Evolutionary conservation across 2,797 vertebrate genomes (phyloP).

Genomic region (Simalia tracyae): DNA sequence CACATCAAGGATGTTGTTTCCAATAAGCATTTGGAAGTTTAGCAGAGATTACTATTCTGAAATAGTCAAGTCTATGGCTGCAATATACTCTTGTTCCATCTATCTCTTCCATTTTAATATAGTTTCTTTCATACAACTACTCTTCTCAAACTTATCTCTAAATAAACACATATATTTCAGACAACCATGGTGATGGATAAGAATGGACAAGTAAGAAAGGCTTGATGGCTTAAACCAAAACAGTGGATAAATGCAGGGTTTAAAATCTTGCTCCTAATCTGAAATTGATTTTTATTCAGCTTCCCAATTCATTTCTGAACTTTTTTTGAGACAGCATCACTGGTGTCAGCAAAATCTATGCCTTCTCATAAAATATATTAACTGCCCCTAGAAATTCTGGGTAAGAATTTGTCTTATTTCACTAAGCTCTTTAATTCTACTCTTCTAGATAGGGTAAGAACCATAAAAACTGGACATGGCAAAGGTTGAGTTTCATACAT

Average conservation of each 20-base stretch:
- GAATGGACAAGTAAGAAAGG: background rate
- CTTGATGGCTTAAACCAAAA: background rate
- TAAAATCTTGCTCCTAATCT: background rate
- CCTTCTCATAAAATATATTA: background rate
- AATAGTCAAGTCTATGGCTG: background rate
- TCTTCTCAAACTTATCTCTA: background rate
- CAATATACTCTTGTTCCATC: background rate
- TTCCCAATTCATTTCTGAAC: background rate
- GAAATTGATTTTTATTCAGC: background rate
- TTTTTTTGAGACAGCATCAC: background rate
- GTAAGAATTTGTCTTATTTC: background rate
- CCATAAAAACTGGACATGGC: background rate
- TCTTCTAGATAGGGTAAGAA: background rate
- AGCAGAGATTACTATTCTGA: background rate
- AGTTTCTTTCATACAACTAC: background rate
- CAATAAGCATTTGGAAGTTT: background rate
- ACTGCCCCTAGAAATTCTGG: background rate
- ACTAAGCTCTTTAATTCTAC: background rate
- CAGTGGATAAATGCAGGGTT: background rate
- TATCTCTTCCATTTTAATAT: background rate
- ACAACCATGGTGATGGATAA: background rate
- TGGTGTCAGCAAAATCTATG: background rate
- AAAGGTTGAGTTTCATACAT: background rate
- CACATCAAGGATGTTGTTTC: background rate
- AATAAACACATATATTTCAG: background rate